Percentiles rank a stretch among this genome's conserved stretches.
Conservation (phyloP, 2,113 vertebrate genomes). For the Bos indicus region DNA sequence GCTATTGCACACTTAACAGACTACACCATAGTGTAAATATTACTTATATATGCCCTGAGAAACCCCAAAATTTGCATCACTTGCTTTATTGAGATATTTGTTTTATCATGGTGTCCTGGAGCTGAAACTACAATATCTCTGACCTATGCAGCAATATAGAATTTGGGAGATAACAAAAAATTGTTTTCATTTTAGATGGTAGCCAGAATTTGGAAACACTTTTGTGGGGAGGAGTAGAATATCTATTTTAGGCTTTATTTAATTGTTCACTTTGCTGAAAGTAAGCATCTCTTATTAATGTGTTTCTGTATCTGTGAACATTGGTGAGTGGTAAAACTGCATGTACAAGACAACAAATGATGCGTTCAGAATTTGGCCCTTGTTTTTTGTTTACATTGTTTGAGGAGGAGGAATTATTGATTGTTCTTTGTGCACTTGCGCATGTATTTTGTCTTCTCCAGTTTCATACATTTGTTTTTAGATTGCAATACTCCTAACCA, state of each 20-base stretch:
- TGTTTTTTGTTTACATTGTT: neutral
- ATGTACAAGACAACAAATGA: neutral
- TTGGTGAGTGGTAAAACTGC: neutral
- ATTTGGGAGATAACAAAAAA: neutral
- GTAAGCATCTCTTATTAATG: neutral
- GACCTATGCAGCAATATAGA: neutral
- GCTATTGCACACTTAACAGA: neutral
- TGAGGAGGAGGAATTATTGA: neutral
- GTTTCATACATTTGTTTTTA: neutral
- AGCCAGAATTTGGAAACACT: neutral
- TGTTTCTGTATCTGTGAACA: neutral
- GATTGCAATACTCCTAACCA: neutral
- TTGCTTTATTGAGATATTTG: neutral
- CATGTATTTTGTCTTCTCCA: neutral
- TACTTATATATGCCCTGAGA: neutral
- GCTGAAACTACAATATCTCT: neutral
- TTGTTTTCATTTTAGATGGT: neutral
- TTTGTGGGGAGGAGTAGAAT: neutral
- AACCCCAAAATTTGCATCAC: neutral
- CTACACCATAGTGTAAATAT: neutral
- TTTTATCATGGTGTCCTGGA: neutral
- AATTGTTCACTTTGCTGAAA: neutral
- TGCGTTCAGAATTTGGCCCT: neutral
- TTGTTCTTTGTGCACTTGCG: neutral
- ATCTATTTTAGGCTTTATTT: neutral